Conservation (phyloP, 2,888 invertebrate genomes). For the Macrosoma leucophasiata region DNA sequence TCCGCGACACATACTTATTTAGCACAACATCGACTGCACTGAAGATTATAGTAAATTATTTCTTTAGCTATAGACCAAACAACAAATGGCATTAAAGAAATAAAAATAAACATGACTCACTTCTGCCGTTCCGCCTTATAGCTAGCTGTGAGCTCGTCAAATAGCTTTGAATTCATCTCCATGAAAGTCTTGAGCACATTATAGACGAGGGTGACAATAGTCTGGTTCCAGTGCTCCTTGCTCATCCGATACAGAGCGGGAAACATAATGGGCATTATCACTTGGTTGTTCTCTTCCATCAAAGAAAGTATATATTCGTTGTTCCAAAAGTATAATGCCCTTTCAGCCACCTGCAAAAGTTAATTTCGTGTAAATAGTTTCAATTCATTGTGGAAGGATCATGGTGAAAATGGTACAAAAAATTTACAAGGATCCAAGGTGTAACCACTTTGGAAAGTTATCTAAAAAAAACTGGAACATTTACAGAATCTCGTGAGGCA, state of each 20-base stretch:
- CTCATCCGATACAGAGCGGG: slow-evolving; percentile 98
- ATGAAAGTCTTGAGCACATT: slow-evolving; percentile 99
- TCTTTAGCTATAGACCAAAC: no score
- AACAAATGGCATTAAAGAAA: no score
- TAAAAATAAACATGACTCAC: slow-evolving; percentile 77
- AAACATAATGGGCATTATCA: slow-evolving; percentile 99
- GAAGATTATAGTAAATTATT: no score
- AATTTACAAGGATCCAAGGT: no score
- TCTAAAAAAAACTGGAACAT: no score
- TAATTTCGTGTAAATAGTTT: no score
- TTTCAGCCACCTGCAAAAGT: slow-evolving; percentile 96
- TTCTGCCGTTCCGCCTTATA: slow-evolving; percentile 99
- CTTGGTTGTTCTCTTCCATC: slow-evolving; percentile 98
- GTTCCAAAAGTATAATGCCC: slow-evolving; percentile 99
- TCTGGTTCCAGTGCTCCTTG: slow-evolving; percentile 99
- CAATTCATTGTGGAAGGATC: no score
- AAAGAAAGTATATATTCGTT: slow-evolving; percentile 99
- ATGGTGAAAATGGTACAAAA: no score
- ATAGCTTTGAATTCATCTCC: slow-evolving; percentile 99
- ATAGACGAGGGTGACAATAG: slow-evolving; percentile 99
- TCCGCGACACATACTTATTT: no score
- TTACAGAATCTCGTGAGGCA: no score
- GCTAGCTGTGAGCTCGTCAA: slow-evolving; percentile 98
- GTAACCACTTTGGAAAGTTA: no score
- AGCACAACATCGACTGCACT: no score